phyloP scores from a whole-genome alignment of 2,797 vertebrate species.

The Sebastes itinus region DNA sequence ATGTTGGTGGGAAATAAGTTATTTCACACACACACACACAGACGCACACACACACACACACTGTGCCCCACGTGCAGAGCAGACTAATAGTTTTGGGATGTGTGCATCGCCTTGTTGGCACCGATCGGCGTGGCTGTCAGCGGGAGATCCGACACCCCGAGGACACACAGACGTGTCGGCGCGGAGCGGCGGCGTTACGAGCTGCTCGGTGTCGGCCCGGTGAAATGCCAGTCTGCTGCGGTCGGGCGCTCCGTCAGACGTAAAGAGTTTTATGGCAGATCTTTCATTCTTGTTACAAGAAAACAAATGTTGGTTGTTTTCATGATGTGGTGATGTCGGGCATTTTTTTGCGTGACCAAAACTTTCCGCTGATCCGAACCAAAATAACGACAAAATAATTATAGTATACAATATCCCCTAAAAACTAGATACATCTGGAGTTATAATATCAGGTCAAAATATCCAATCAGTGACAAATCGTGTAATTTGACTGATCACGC shows the following conservation, averaged over 20 bases:
- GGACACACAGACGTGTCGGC: slow-evolving; percentile 9
- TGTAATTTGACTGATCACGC: neutral
- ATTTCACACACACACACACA: neutral
- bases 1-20: slow-evolving; percentile 40
- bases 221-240: slow-evolving; percentile 33
- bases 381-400: neutral
- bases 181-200: slow-evolving; percentile 13
- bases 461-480: too few relatives aligned
- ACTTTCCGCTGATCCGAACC: neutral
- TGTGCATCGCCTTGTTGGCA: slow-evolving; percentile 38
- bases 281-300: neutral
- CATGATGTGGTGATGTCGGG: neutral
- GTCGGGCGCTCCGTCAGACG: neutral
- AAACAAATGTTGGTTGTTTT: slow-evolving; percentile 6
- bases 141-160: slow-evolving; percentile 23
- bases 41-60: neutral
- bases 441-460: neutral
- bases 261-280: neutral
- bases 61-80: neutral
- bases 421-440: too few relatives aligned
- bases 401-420: neutral
- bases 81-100: slow-evolving; percentile 49
- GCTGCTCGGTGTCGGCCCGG: slow-evolving; percentile 9
- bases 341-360: neutral
- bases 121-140: slow-evolving; percentile 11